Evolutionary conservation across 2,888 invertebrate species (phyloP).

Genomic region (Drosophila kuntzei): DNA sequence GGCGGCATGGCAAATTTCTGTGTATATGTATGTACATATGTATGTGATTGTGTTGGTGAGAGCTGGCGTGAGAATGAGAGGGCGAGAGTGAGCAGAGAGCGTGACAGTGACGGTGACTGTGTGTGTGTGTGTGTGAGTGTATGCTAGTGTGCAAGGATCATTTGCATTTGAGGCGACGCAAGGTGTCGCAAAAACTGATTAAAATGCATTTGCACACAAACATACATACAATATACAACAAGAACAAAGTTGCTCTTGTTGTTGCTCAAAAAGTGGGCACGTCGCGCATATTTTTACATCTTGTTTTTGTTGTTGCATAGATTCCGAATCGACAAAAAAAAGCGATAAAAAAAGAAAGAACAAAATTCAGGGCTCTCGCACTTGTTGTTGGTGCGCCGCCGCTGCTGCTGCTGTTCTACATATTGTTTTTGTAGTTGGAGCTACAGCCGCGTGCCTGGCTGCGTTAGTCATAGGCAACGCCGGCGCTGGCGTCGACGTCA

Average conservation of each 20-base stretch:
- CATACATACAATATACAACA: slow-evolving; percentile 28
- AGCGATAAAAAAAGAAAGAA: slow-evolving; percentile 17
- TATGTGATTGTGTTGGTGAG: slow-evolving; percentile 12
- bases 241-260: slow-evolving; percentile 61
- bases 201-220: slow-evolving; percentile 68
- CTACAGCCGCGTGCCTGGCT: slow-evolving; percentile 71
- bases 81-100: slow-evolving; percentile 45
- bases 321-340: slow-evolving; percentile 56
- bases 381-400: slow-evolving; percentile 58
- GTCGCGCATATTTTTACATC: slow-evolving; percentile 73
- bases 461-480: slow-evolving; percentile 74
- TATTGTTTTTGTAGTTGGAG: slow-evolving; percentile 77
- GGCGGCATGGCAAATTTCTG: slow-evolving; percentile 54
- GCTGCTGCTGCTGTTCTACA: slow-evolving; percentile 67
- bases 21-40: slow-evolving; percentile 3
- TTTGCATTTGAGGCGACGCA: slow-evolving; percentile 75
- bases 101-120: slow-evolving; percentile 18
- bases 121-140: slow-evolving; percentile 27
- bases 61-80: slow-evolving; percentile 29
- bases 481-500: slow-evolving; percentile 35
- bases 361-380: slow-evolving; percentile 50
- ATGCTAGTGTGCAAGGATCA: slow-evolving; percentile 63
- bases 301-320: slow-evolving; percentile 64
- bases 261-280: slow-evolving; percentile 75
- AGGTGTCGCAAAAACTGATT: slow-evolving; percentile 76